Evolutionary conservation across 2,888 invertebrate species (phyloP).

Genomic region (Cheiracanthium punctorium): DNA sequence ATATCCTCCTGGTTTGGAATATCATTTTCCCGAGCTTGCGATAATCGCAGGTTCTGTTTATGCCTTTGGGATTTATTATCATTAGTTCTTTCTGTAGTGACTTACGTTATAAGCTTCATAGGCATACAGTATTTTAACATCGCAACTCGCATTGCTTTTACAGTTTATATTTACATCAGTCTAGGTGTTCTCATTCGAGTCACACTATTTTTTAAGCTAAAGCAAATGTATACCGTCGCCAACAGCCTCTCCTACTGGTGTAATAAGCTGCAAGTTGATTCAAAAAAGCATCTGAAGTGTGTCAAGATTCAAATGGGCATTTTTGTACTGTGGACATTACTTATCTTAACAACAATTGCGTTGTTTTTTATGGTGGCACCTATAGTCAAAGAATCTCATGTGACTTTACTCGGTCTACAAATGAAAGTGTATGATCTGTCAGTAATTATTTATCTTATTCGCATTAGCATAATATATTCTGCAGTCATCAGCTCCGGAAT

Average conservation of each 20-base stretch:
- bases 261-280: background rate
- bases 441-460: background rate
- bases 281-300: background rate
- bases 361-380: background rate
- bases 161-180: conserved; percentile 17
- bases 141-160: background rate
- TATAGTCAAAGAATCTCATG: background rate
- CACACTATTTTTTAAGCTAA: background rate
- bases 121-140: background rate
- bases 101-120: background rate
- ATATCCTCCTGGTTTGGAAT: background rate
- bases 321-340: background rate
- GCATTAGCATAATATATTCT: background rate
- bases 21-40: background rate
- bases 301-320: background rate
- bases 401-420: background rate
- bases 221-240: background rate
- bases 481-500: background rate
- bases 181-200: conserved; percentile 19
- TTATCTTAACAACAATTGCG: background rate
- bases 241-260: background rate
- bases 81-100: background rate
- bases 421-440: background rate
- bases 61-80: background rate
- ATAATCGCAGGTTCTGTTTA: background rate